These are phyloP conservation scores for Oophaga pumilio DNA, from an alignment of 2,113 vertebrate genomes.

Conservation along the genomic window DNA sequence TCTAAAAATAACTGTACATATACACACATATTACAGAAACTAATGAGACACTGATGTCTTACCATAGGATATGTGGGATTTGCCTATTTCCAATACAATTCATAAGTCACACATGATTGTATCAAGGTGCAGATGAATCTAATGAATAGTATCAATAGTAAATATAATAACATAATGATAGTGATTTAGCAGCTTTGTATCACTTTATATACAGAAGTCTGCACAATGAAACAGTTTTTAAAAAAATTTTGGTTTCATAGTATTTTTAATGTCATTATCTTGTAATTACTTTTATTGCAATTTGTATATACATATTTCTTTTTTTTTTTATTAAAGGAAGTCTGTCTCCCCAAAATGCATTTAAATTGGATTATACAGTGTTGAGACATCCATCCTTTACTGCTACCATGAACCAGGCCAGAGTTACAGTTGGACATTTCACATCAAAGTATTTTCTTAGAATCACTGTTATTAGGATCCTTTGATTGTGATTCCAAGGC, in stretches of 20 bases:
- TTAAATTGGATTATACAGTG: background rate
- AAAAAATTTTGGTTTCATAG: background rate
- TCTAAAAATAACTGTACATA: conserved; percentile 45
- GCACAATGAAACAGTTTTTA: background rate
- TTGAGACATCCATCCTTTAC: too few relatives aligned
- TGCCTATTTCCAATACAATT: background rate
- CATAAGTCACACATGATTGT: background rate
- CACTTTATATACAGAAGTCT: background rate
- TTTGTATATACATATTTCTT: background rate
- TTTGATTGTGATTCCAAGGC: too few relatives aligned
- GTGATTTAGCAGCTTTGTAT: background rate
- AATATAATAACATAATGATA: background rate
- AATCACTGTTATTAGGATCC: too few relatives aligned
- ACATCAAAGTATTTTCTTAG: too few relatives aligned
- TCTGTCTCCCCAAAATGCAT: background rate
- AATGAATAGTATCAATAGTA: background rate
- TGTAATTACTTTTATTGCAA: background rate
- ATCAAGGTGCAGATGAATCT: background rate
- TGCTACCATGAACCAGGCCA: too few relatives aligned
- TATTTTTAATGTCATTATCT: background rate
- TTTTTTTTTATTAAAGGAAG: background rate
- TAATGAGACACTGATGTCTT: background rate
- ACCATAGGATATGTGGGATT: background rate
- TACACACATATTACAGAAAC: background rate
- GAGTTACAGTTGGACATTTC: too few relatives aligned